Percentiles rank a stretch among this genome's conserved stretches.
phyloP scores from a whole-genome alignment of 2,113 vertebrate species.

The Xenopus borealis region DNA sequence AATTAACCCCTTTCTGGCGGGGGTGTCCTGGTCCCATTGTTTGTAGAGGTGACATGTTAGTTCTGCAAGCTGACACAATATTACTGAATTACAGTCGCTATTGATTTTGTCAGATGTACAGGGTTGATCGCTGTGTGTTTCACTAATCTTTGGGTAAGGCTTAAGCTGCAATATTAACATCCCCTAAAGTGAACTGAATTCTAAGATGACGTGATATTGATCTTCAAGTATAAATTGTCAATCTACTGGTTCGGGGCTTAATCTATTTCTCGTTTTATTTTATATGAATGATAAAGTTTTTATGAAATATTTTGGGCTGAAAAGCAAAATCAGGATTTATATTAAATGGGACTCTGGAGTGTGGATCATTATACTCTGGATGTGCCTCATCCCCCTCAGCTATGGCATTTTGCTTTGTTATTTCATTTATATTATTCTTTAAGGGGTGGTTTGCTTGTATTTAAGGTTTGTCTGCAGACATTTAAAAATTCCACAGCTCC shows the following conservation, averaged over 20 bases:
- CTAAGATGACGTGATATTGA: conserved; percentile 30
- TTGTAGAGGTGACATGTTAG: too few relatives aligned
- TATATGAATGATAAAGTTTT: background rate
- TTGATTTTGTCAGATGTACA: conserved; percentile 18
- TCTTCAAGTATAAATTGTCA: conserved; percentile 8
- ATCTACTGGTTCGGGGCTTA: background rate
- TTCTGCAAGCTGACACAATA: too few relatives aligned
- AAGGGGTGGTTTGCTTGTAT: too few relatives aligned
- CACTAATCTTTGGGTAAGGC: conserved; percentile 32
- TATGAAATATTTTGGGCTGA: too few relatives aligned
- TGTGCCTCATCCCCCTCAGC: too few relatives aligned
- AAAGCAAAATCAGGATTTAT: too few relatives aligned
- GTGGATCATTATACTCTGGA: too few relatives aligned
- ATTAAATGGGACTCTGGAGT: too few relatives aligned
- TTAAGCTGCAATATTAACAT: conserved; percentile 12
- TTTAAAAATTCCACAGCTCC: too few relatives aligned
- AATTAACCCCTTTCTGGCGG: conserved; percentile 26
- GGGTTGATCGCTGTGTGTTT: background rate
- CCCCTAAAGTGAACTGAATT: conserved; percentile 11
- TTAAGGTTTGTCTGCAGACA: too few relatives aligned
- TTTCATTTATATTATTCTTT: too few relatives aligned
- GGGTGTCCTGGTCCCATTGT: background rate
- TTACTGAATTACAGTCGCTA: conserved; percentile 13
- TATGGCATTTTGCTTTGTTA: too few relatives aligned
- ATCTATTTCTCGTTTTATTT: background rate